Conservation (phyloP, 2,113 vertebrate genomes). For the Hyla sarda region DNA sequence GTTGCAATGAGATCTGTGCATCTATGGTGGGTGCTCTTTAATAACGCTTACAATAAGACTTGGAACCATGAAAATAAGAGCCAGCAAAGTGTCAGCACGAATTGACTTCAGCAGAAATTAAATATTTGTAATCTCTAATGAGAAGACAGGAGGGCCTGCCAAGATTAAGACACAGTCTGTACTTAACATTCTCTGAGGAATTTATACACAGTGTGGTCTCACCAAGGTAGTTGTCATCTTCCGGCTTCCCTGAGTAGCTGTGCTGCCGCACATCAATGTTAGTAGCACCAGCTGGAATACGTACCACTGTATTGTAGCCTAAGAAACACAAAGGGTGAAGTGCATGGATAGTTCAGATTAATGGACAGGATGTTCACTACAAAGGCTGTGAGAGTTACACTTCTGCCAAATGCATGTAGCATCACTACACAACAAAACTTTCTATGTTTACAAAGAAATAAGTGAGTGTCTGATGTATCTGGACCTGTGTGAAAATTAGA, state of each 20-base stretch:
- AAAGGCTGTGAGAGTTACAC: conserved; percentile 4
- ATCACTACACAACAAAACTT: conserved; percentile 34
- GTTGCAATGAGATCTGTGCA: no score
- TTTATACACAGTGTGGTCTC: conserved; percentile 66
- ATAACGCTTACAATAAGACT: not conserved
- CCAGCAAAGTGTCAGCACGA: conserved; percentile 1
- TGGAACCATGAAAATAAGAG: not conserved
- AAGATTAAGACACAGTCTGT: conserved; percentile 22
- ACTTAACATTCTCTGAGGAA: not conserved
- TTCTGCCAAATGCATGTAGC: conserved; percentile 35
- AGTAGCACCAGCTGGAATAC: conserved; percentile 95
- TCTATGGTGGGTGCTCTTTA: not conserved
- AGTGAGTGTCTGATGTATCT: no score
- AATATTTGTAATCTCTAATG: conserved; percentile 38
- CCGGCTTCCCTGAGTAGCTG: conserved; percentile 96
- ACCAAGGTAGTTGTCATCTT: conserved; percentile 99
- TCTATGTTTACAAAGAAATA: conserved; percentile 24
- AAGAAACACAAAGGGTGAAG: conserved; percentile 49
- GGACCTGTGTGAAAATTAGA: no score
- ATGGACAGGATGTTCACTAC: conserved; percentile 13
- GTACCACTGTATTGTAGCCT: conserved; percentile 96
- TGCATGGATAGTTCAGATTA: conserved; percentile 8
- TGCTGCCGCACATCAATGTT: conserved; percentile 97
- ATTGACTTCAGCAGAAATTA: not conserved
- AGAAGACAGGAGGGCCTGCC: not conserved